Evolutionary conservation across 2,113 vertebrate genomes (phyloP).

Genomic region (Trogon surrucura): DNA sequence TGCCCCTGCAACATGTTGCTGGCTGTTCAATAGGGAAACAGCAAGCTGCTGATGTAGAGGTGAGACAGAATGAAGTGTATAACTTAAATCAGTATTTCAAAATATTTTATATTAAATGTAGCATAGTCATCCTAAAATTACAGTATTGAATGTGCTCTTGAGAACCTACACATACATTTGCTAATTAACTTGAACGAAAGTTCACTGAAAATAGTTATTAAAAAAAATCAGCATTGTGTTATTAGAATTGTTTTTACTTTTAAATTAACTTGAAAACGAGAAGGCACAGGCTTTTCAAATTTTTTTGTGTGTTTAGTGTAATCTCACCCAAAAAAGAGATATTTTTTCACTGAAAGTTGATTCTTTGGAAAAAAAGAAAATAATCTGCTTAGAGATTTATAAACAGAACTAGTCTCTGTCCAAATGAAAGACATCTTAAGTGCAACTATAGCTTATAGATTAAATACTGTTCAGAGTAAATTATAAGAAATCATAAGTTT

Average conservation of each 20-base stretch:
- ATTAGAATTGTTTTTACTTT: not conserved
- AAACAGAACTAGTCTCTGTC: not conserved
- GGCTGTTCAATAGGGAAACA: not conserved
- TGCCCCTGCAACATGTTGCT: not conserved
- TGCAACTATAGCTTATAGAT: not conserved
- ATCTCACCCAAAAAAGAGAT: not conserved
- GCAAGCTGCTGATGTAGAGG: not conserved
- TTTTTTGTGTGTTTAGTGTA: not conserved
- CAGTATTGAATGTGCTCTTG: not conserved
- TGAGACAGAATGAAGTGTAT: not conserved
- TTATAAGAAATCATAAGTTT: not conserved
- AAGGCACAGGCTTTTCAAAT: not conserved
- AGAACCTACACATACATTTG: not conserved
- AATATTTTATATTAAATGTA: not conserved
- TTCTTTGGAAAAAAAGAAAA: not conserved
- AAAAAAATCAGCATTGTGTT: not conserved
- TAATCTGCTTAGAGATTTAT: not conserved
- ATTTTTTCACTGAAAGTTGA: not conserved
- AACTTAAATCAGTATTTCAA: not conserved
- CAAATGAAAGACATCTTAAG: not conserved
- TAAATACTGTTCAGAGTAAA: not conserved
- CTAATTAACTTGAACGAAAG: not conserved
- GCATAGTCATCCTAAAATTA: not conserved
- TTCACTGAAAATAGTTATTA: not conserved
- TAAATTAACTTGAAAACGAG: not conserved